Conservation (phyloP, 64 coral and sea anemone species). For the Dendronephthya gigantea region DNA sequence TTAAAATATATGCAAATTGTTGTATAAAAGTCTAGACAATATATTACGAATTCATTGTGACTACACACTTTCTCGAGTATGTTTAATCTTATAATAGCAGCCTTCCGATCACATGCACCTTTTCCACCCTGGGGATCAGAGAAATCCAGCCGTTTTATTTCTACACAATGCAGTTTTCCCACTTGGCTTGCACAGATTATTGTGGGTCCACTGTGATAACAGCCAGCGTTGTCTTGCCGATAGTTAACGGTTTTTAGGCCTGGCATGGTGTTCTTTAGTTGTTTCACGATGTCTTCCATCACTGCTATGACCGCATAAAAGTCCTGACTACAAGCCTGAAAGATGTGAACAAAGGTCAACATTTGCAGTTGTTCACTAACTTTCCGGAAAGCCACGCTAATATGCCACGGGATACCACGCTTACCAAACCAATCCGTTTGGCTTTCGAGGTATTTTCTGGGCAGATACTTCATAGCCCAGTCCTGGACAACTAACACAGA, state of each 20-base stretch:
- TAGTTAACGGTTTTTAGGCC: slow-evolving; percentile 9
- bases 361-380: slow-evolving; percentile 2
- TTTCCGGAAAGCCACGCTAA: not conserved
- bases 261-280: slow-evolving; percentile 25
- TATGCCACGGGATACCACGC: slow-evolving; percentile 25
- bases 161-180: not conserved
- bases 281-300: slow-evolving; percentile 10
- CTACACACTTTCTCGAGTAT: no score
- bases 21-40: no score
- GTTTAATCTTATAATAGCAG: no score
- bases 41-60: no score
- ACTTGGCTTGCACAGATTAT: not conserved
- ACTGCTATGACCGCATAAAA: slow-evolving; percentile 1
- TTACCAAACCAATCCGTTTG: no score
- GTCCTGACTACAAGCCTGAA: slow-evolving; percentile 19
- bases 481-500: slow-evolving; percentile 9
- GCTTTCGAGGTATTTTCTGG: slow-evolving; percentile 27
- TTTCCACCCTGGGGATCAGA: slow-evolving; percentile 24
- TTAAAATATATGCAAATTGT: no score
- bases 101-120: slow-evolving; percentile 20
- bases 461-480: slow-evolving; percentile 29
- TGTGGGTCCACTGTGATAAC: slow-evolving; percentile 18
- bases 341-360: slow-evolving; percentile 19
- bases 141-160: slow-evolving; percentile 9
- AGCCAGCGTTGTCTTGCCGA: slow-evolving; percentile 28